phyloP scores from a whole-genome alignment of 1,140 invertebrate genomes.

The Cheumatopsyche charites region DNA sequence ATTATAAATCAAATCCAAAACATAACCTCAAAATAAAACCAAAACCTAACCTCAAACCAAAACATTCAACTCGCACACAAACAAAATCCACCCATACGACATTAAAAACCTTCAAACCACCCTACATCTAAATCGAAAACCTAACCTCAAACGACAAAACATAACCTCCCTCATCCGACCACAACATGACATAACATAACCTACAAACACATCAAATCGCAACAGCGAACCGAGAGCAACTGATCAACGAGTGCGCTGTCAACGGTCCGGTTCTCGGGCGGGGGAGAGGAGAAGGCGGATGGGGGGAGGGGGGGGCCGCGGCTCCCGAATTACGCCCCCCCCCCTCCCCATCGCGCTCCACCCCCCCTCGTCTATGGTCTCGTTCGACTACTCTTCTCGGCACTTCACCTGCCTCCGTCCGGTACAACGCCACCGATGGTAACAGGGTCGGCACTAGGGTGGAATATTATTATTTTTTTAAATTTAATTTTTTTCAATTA shows the following conservation, averaged over 20 bases:
- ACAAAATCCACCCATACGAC: no score
- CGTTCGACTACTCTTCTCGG: constrained; percentile 43
- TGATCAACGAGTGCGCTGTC: neutral
- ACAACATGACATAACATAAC: no score
- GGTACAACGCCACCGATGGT: constrained; percentile 38
- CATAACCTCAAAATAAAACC: no score
- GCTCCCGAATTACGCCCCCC: constrained; percentile 47
- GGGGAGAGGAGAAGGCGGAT: constrained; percentile 28
- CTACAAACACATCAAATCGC: neutral
- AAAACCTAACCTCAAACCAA: no score
- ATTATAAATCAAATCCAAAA: no score
- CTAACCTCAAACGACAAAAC: no score
- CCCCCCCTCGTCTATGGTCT: constrained; percentile 50
- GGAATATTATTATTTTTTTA: neutral
- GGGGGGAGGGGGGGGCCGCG: constrained; percentile 42
- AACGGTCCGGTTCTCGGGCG: constrained; percentile 28
- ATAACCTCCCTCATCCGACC: no score
- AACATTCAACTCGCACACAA: no score
- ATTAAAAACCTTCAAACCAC: no score
- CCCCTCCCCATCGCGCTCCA: constrained; percentile 33
- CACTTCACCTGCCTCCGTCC: constrained; percentile 52
- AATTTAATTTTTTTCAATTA: no score
- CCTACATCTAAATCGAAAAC: no score
- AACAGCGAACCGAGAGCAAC: neutral
- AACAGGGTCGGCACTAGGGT: constrained; percentile 8